These are phyloP conservation scores for Chydorus sphaericus DNA, from an alignment of 2,888 invertebrate species.

Conservation along the genomic window DNA sequence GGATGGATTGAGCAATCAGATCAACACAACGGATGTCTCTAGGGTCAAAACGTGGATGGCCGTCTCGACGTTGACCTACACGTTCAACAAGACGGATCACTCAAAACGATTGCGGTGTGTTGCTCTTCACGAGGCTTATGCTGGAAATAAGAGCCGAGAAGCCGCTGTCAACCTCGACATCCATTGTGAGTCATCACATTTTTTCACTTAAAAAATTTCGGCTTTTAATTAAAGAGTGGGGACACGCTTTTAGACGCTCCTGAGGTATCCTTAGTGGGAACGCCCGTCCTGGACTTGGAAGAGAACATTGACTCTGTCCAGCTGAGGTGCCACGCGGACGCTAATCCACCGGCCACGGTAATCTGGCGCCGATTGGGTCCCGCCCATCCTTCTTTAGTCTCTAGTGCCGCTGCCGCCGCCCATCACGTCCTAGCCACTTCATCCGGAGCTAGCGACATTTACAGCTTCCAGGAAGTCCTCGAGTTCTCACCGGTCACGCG, in stretches of 20 bases:
- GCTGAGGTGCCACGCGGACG: slow-evolving; percentile 52
- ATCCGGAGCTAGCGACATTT: slow-evolving; percentile 19
- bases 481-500: slow-evolving; percentile 26
- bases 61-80: slow-evolving; percentile 61
- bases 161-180: slow-evolving; percentile 71
- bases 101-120: slow-evolving; percentile 63
- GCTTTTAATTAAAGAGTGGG: too few relatives aligned
- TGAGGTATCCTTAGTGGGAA: slow-evolving; percentile 35
- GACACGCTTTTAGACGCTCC: slow-evolving; percentile 35
- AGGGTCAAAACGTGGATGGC: slow-evolving; percentile 74
- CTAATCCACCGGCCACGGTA: slow-evolving; percentile 57
- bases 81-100: slow-evolving; percentile 62
- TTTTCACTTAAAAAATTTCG: too few relatives aligned
- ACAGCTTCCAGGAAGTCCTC: slow-evolving; percentile 24
- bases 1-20: slow-evolving; percentile 43
- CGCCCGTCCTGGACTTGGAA: slow-evolving; percentile 41
- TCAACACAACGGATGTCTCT: slow-evolving; percentile 70
- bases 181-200: slow-evolving; percentile 75
- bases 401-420: background rate
- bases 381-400: background rate
- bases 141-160: slow-evolving; percentile 52
- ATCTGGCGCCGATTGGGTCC: slow-evolving; percentile 45
- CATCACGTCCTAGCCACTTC: too few relatives aligned
- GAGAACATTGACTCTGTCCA: slow-evolving; percentile 53
- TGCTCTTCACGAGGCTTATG: slow-evolving; percentile 68